Conservation (phyloP, 2,888 invertebrate species). For the Nymphalis urticae region DNA sequence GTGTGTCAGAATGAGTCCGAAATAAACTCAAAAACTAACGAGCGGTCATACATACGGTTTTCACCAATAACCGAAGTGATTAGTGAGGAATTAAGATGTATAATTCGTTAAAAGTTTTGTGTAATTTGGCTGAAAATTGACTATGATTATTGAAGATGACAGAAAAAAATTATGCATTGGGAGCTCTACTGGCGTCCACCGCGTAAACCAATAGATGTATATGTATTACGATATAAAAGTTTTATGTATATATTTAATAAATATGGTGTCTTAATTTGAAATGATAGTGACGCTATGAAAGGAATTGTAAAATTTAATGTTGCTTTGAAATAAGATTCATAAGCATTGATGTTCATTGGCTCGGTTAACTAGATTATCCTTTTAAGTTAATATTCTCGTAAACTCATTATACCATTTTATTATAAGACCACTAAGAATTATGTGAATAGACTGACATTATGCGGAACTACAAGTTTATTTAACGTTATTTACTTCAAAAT, state of each 20-base stretch:
- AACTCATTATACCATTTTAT: not conserved
- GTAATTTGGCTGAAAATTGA: no score
- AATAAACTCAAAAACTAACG: no score
- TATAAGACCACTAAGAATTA: not conserved
- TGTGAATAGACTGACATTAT: not conserved
- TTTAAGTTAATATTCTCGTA: not conserved
- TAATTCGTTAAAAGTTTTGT: no score
- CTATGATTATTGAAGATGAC: no score
- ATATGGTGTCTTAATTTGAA: not conserved
- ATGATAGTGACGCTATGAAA: not conserved
- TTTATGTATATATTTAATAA: not conserved
- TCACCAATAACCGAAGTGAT: no score
- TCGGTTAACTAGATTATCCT: constrained; percentile 3
- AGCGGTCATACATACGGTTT: no score
- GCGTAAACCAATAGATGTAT: no score
- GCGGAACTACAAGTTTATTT: not conserved
- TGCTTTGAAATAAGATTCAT: not conserved
- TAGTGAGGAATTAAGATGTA: no score
- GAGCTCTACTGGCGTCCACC: no score
- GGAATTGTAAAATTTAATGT: not conserved
- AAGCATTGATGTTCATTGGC: constrained; percentile 4
- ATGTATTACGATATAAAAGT: no score
- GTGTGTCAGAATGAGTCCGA: no score
- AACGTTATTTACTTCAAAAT: not conserved
- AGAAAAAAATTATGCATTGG: no score